A percentile compares a stretch with the other conserved stretches of the same genome.
phyloP scores from a whole-genome alignment of 2,888 invertebrate genomes.

The Melanostoma mellinum region DNA sequence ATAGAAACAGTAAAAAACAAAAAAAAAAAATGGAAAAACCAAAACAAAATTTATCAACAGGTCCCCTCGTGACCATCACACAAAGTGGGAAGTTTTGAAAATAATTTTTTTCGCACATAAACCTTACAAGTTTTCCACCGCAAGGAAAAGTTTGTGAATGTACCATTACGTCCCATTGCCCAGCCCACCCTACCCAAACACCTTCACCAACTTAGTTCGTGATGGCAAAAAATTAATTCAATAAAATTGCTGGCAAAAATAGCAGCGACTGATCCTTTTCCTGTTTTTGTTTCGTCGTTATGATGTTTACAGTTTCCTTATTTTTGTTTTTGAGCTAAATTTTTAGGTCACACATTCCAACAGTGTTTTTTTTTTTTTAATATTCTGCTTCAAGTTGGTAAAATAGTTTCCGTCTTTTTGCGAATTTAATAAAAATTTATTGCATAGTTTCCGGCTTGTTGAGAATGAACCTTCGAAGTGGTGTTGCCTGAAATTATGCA shows the following conservation, averaged over 20 bases:
- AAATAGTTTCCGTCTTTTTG: constrained; percentile 24
- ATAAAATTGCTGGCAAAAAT: constrained; percentile 23
- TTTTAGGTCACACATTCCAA: constrained; percentile 52
- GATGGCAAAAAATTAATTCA: constrained; percentile 46
- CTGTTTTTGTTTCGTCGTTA: constrained; percentile 27
- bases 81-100: constrained; percentile 52
- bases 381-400: neutral
- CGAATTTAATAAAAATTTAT: constrained; percentile 54
- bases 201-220: neutral
- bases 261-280: constrained; percentile 37
- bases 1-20: neutral
- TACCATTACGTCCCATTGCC: neutral
- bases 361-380: constrained; percentile 13
- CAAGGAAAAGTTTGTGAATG: constrained; percentile 42
- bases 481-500: constrained; percentile 63
- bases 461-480: constrained; percentile 9
- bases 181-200: too few relatives aligned
- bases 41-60: constrained; percentile 55
- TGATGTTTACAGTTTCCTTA: neutral
- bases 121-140: constrained; percentile 12
- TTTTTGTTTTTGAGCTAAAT: constrained; percentile 23
- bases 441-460: constrained; percentile 32
- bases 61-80: constrained; percentile 22
- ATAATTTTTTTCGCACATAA: constrained; percentile 43
- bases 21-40: too few relatives aligned